These are phyloP conservation scores for Megaptera novaeangliae DNA, from an alignment of 2,113 vertebrate genomes.

Conservation along the genomic window DNA sequence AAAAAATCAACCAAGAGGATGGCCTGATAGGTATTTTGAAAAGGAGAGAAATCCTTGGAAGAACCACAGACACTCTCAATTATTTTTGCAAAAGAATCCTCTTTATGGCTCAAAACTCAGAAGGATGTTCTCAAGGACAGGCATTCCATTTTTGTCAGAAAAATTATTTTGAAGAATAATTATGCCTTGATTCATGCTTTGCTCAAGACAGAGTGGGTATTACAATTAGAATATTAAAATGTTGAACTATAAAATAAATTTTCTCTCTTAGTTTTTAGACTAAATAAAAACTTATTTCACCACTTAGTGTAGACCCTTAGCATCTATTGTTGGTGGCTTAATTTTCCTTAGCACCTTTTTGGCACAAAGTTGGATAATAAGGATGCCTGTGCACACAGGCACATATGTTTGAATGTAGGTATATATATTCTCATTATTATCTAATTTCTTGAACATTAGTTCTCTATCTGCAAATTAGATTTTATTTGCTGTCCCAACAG, in stretches of 20 bases:
- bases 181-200: background rate
- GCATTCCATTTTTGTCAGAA: background rate
- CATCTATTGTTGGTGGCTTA: background rate
- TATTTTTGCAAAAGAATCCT: background rate
- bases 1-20: background rate
- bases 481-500: background rate
- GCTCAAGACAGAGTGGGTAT: background rate
- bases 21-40: background rate
- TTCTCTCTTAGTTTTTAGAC: background rate
- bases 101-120: background rate
- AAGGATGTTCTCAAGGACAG: background rate
- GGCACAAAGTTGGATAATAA: background rate
- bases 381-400: no score
- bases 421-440: background rate
- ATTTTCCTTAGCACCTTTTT: background rate
- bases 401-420: background rate
- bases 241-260: background rate
- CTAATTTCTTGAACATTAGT: background rate
- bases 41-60: background rate
- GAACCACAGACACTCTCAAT: background rate
- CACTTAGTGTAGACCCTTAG: background rate
- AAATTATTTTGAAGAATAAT: background rate
- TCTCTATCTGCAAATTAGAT: background rate
- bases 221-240: background rate
- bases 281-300: background rate